Evolutionary conservation across 2,113 vertebrate species (phyloP).

Genomic region (Gallinago media): DNA sequence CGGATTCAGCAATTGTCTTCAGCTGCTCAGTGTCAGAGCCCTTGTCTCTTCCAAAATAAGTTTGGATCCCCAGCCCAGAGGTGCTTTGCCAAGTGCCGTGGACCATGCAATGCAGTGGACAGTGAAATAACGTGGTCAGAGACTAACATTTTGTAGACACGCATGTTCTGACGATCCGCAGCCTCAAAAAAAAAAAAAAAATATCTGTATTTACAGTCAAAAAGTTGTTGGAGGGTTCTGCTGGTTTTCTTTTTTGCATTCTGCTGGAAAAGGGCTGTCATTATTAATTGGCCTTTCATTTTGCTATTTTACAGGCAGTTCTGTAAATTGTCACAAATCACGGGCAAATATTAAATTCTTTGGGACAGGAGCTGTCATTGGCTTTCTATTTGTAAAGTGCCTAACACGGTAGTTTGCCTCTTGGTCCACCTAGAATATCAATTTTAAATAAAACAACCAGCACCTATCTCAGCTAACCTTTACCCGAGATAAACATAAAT

Average conservation of each 20-base stretch:
- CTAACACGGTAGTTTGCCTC: constrained; percentile 26
- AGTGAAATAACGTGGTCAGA: background rate
- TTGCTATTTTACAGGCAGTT: constrained; percentile 45
- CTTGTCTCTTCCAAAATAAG: background rate
- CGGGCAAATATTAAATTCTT: constrained; percentile 41
- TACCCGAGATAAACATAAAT: constrained; percentile 27
- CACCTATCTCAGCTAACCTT: constrained; percentile 2
- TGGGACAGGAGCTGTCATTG: constrained; percentile 47
- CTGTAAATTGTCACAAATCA: constrained; percentile 63
- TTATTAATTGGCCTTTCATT: constrained; percentile 55
- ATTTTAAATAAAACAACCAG: constrained; percentile 29
- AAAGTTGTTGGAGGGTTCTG: background rate
- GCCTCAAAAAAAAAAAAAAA: background rate
- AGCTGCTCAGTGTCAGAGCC: background rate
- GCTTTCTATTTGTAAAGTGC: constrained; percentile 18
- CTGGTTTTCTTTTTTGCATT: background rate
- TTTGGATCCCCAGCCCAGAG: background rate
- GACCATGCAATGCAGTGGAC: background rate
- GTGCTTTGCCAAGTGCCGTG: background rate
- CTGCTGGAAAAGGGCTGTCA: constrained; percentile 44
- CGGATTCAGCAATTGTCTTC: constrained; percentile 16
- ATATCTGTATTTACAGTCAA: background rate
- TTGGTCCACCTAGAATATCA: background rate
- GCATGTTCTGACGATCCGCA: background rate
- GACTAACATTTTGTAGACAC: background rate